Base-by-base conservation (phyloP, 2,888 invertebrate genomes). In the Acleris literana region DNA sequence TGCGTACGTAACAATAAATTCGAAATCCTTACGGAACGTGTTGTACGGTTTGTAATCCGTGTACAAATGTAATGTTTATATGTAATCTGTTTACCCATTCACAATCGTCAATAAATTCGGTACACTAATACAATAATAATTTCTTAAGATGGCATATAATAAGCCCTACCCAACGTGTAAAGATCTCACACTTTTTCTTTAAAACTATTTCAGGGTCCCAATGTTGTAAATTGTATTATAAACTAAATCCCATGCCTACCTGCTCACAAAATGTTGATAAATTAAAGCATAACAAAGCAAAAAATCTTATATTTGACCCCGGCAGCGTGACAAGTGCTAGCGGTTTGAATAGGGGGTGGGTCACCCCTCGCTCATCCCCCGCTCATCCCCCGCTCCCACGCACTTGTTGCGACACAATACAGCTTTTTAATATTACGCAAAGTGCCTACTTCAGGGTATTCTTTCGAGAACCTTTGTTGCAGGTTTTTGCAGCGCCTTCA, bases 361-460 rank as follows among this genome's bases (percentile, higher is more conserved):
- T 58, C 52, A 33, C 63, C 57, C 55, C 51, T 52, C 52, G 39
- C 22, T 52, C 48, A 29, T 29, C 71, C 72, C 71, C 69, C 52
- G 39, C 22, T 52, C 48, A 29, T 29, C 71, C 72, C 71, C 69
- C 69, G 70, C 79, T 82, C 84, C 84, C 82, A 79, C 81, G 79
- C 83, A 89, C 90, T 91, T 90, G 90, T 89, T 87, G 86, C 86
- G 82, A 80, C 77, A 82, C 76, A 76, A 74, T 70, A 72, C 73
- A 74, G 77, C 79, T 86, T 86, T 85, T 84, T 81, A 78, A 81
- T 78, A 82, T 86, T 80, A 87, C 79, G 86, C 82, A 82, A 86
- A 82, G 76, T 80, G 74, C 81, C 81, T 80, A 76, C 76, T 71
- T 64, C 64, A 64, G 70, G 70, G 58, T 76, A 80, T 83, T 81